Evolutionary conservation across 2,797 vertebrate species (phyloP).

Genomic region (Muraenolepis orangiensis): DNA sequence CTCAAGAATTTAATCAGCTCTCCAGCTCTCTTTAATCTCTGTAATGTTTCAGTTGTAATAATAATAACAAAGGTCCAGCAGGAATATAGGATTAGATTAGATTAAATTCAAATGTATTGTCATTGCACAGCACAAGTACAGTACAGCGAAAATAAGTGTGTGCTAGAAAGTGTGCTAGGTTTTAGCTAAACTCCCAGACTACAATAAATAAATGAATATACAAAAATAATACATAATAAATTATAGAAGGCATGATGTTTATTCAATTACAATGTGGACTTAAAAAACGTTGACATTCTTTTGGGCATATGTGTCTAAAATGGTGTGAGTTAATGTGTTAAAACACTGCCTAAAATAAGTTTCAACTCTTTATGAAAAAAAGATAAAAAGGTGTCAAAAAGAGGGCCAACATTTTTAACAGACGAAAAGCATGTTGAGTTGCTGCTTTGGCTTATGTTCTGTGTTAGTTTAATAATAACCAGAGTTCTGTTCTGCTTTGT

Average conservation of each 20-base stretch:
- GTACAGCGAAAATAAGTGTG: too few species aligned
- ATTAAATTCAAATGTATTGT: too few species aligned
- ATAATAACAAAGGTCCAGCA: background rate
- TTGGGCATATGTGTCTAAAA: background rate
- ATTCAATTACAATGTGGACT: background rate
- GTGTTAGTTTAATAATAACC: too few species aligned
- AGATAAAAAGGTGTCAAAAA: background rate
- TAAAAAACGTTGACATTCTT: background rate
- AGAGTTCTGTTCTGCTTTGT: too few species aligned
- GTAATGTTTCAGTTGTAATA: background rate
- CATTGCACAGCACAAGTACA: too few species aligned
- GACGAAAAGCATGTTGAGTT: too few species aligned
- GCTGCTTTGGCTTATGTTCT: background rate
- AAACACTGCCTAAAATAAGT: background rate
- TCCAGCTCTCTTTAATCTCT: background rate
- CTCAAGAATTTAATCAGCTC: background rate
- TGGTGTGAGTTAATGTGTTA: background rate
- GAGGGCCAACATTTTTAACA: background rate
- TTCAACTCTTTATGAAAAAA: too few species aligned
- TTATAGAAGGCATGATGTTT: background rate
- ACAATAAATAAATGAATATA: background rate
- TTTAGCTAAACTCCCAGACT: background rate
- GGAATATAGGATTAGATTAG: too few species aligned
- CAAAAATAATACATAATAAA: too few species aligned
- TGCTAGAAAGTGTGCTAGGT: too few species aligned